phyloP scores from a whole-genome alignment of 2,113 vertebrate genomes.

The Pandion haliaetus region DNA sequence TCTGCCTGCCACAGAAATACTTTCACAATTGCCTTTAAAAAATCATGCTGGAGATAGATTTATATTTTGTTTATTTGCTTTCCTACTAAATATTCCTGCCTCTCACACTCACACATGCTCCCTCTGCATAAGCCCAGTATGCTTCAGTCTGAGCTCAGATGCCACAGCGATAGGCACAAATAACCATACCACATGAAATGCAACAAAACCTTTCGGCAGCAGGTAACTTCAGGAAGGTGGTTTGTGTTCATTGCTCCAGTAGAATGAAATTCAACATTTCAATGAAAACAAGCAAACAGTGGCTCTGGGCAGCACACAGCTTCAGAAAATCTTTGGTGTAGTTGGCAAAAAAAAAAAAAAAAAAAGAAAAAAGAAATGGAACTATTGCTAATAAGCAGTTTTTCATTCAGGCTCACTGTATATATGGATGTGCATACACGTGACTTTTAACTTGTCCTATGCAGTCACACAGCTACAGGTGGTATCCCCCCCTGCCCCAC shows the following conservation, averaged over 20 bases:
- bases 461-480: background rate
- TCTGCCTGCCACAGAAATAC: background rate
- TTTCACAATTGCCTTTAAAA: background rate
- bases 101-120: background rate
- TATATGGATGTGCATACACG: fast-evolving
- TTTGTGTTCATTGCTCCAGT: background rate
- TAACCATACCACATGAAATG: fast-evolving
- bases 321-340: background rate
- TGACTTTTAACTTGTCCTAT: background rate
- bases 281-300: background rate
- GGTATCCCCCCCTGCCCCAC: background rate
- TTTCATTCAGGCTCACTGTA: background rate
- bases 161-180: background rate
- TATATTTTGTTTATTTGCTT: background rate
- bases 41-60: background rate
- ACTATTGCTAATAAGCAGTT: background rate
- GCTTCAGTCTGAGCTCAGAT: background rate
- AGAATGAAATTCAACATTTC: background rate
- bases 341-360: background rate
- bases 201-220: background rate
- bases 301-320: background rate
- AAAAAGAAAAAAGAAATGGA: background rate
- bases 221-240: background rate
- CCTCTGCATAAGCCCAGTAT: background rate
- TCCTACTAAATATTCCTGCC: background rate